A percentile compares a stretch with the other conserved stretches of the same genome.
Conservation (phyloP, 1,140 invertebrate genomes). For the Drosophila grimshawi region DNA sequence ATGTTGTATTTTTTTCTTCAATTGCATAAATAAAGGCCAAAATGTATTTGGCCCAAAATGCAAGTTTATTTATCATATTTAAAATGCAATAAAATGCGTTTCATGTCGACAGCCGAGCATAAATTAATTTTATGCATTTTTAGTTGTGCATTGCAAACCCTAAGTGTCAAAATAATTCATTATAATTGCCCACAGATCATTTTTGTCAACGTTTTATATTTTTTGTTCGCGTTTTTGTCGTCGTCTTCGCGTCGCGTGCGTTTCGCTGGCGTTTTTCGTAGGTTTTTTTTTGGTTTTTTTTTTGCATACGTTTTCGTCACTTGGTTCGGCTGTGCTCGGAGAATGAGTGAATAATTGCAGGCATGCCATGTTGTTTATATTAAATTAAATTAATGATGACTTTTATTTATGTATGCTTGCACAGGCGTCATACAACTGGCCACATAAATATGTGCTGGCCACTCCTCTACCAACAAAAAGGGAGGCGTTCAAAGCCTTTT, state of each 20-base stretch:
- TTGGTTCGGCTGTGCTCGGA: constrained; percentile 20
- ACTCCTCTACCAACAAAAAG: constrained; percentile 47
- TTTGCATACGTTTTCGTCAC: constrained; percentile 44
- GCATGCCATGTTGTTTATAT: constrained; percentile 78
- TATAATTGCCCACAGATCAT: constrained; percentile 84
- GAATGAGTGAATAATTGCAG: constrained; percentile 81
- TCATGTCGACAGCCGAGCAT: constrained; percentile 57
- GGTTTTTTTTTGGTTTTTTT: constrained; percentile 22
- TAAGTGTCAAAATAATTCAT: constrained; percentile 84
- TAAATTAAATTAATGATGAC: constrained; percentile 83
- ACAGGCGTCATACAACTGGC: constrained; percentile 55
- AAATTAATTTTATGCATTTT: constrained; percentile 81
- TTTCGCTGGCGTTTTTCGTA: constrained; percentile 55
- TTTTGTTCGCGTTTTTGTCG: constrained; percentile 38
- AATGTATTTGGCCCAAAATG: constrained; percentile 42
- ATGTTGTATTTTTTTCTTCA: constrained; percentile 3
- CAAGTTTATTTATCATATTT: constrained; percentile 83
- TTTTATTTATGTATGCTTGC: constrained; percentile 80
- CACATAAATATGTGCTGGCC: constrained; percentile 68
- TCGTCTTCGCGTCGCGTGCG: constrained; percentile 54
- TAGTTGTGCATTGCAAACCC: constrained; percentile 72
- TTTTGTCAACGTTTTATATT: constrained; percentile 69
- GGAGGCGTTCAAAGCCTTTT: constrained; percentile 4
- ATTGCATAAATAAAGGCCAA: constrained; percentile 35
- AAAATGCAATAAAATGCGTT: constrained; percentile 80